phyloP scores from a whole-genome alignment of 1,140 invertebrate species.

The Brachionus manjavacas region DNA sequence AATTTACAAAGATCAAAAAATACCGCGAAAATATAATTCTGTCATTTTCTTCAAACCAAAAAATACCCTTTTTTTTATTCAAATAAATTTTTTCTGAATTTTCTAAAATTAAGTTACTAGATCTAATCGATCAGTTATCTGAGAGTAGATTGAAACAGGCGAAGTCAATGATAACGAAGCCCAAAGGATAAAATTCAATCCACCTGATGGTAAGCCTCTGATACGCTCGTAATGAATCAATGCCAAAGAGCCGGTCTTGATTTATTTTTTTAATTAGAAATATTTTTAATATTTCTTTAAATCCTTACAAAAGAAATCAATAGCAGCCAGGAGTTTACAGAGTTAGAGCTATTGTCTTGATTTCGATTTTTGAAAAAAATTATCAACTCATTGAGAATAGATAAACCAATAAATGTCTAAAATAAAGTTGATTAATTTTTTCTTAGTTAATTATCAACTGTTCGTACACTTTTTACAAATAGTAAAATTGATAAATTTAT shows the following conservation, averaged over 20 bases:
- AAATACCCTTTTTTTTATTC: not conserved
- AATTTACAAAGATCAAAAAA: not conserved
- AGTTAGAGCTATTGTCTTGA: not conserved
- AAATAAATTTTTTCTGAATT: not conserved
- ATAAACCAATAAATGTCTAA: not conserved
- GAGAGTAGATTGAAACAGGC: not conserved
- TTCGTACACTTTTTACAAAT: not conserved
- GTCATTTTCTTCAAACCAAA: not conserved
- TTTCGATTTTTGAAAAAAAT: not conserved
- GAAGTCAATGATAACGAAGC: not conserved
- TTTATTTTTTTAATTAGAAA: not conserved
- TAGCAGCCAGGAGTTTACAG: not conserved
- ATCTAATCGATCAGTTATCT: not conserved
- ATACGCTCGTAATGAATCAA: not conserved
- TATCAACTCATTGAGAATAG: not conserved
- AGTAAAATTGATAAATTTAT: not conserved
- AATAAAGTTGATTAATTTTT: not conserved
- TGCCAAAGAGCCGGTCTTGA: not conserved
- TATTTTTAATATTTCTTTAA: not conserved
- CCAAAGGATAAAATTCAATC: not conserved
- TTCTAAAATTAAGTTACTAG: not conserved
- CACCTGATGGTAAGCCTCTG: constrained; percentile 1
- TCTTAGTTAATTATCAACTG: not conserved
- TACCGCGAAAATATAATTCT: not conserved
- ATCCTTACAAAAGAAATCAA: not conserved